Base-by-base conservation (phyloP, 2,888 invertebrate genomes). In the Coremacera marginata region DNA sequence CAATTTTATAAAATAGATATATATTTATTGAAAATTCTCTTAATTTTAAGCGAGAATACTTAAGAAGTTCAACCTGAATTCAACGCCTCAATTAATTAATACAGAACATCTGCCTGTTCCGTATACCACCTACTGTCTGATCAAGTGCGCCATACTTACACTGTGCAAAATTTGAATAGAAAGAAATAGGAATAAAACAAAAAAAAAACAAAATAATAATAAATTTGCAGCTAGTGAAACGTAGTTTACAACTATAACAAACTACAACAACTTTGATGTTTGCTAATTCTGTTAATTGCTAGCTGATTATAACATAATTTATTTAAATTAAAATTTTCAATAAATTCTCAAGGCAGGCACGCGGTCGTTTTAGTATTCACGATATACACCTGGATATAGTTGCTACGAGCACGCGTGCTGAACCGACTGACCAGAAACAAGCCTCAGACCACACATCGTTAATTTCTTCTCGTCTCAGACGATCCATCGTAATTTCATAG, bases 31-130 rank as follows among this genome's bases (percentile, higher is more conserved):
- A n/a, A n/a, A n/a, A n/a, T n/a, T n/a, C n/a, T n/a, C n/a, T n/a
- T n/a, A n/a, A n/a, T n/a, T n/a, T n/a, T n/a, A n/a, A n/a, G n/a
- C n/a, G n/a, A n/a, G n/a, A n/a, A n/a, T n/a, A n/a, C n/a, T n/a
- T n/a, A n/a, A n/a, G n/a, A n/a, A n/a, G n/a, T n/a, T n/a, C n/a
- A n/a, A n/a, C n/a, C n/a, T n/a, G n/a, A n/a, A n/a, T n/a, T n/a
- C n/a, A n/a, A 73, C 72, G 62, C 72, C n/a, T 62, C 72, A 63
- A 73, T 73, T 73, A 73, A 62, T 73, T 73, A 73, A 73, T 25
- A 73, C 62, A 73, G 62, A 73, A 73, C 63, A 73, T 63, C 62
- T 73, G 72, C 62, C 62, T 73, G 62, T 31, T 55, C 19, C 5
- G 7, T 55, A 4, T 19, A 55, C n/a, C 55, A n/a, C n/a, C 22